Evolutionary conservation across 2,797 vertebrate genomes (phyloP), one percentile per base, ranked within the genome.

Genomic region (Florisuga fusca): DNA sequence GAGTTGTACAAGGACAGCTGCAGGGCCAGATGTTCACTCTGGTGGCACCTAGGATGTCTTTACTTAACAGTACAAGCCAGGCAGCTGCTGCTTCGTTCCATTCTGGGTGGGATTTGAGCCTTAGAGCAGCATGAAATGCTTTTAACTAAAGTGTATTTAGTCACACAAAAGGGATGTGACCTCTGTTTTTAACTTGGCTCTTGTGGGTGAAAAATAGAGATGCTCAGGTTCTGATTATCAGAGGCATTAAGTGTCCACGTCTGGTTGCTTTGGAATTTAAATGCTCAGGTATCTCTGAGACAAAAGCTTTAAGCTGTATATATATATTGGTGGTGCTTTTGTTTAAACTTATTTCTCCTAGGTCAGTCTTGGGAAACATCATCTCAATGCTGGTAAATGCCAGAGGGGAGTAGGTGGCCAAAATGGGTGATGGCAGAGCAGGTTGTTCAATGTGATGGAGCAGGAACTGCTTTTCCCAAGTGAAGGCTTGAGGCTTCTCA

Each of bases 361-460:
- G 58, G 11, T 6, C 18, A 2, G 4, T 59, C 12, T 25, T 77
- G 22, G 11, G 74, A 54, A 86, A 72, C 23, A 7, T 76, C 5
- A 11, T 53, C 25, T 68, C 63, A 23, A 1, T n/a, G 7, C 38
- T 53, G 54, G 17, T 77, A 31, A 53, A 31, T 25, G 41, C 23
- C 38, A 41, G 14, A 41, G 38, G 38, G 38, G 38, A 41, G 38
- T 12, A n/a, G 15, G 20, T 78, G 68, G 33, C 79, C 82, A 58
- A 12, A 69, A 25, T 3, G 4, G 34, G 3, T 23, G 62, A 22
- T 74, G 34, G 18, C 15, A 54, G 48, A 34, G 11, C 25, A 54
- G 20, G 9, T 58, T 25, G 36, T 62, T 33, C 41, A 61, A 11
- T 3, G 0, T 59, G 22, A 29, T 0, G 3, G 14, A 43, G 71